phyloP scores from a whole-genome alignment of 1,140 invertebrate genomes.

The Drosophila ironensis region DNA sequence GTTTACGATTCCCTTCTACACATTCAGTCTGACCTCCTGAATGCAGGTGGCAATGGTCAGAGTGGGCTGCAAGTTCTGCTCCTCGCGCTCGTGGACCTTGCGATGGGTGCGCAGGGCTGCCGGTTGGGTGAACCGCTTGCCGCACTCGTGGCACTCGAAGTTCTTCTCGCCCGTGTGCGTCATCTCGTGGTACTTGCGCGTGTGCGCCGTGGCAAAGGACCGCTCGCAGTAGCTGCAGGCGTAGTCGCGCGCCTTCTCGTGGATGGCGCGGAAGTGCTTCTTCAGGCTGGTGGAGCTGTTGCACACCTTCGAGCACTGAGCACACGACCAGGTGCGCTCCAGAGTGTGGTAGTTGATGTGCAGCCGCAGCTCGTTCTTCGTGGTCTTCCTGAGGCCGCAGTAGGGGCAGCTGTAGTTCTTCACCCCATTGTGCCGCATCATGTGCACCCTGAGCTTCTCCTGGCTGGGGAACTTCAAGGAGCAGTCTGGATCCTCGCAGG shows the following conservation, averaged over 20 bases:
- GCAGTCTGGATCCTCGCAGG: constrained; percentile 50
- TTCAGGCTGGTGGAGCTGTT: constrained; percentile 67
- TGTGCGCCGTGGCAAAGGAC: constrained; percentile 66
- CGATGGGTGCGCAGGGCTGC: constrained; percentile 66
- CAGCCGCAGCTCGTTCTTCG: constrained; percentile 64
- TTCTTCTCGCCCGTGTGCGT: constrained; percentile 83
- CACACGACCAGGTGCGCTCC: constrained; percentile 66
- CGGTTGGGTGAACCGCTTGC: constrained; percentile 63
- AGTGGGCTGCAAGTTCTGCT: not conserved
- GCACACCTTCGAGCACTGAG: constrained; percentile 63
- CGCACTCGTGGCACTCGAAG: constrained; percentile 56
- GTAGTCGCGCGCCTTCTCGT: constrained; percentile 58
- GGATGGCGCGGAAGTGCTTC: constrained; percentile 64
- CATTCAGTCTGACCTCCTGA: not conserved
- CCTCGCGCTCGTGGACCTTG: constrained; percentile 41
- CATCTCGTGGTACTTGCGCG: constrained; percentile 77
- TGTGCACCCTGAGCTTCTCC: constrained; percentile 66
- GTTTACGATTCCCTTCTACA: too few species aligned
- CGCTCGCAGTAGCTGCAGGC: constrained; percentile 66
- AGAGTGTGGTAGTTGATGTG: constrained; percentile 76
- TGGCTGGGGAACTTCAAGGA: constrained; percentile 43
- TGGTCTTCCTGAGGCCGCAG: constrained; percentile 71
- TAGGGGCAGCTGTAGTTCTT: constrained; percentile 73
- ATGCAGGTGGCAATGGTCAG: constrained; percentile 2
- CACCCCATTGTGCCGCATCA: constrained; percentile 73